These are phyloP conservation scores for Linnaemya vulpina DNA, from an alignment of 2,888 invertebrate species.

Conservation along the genomic window DNA sequence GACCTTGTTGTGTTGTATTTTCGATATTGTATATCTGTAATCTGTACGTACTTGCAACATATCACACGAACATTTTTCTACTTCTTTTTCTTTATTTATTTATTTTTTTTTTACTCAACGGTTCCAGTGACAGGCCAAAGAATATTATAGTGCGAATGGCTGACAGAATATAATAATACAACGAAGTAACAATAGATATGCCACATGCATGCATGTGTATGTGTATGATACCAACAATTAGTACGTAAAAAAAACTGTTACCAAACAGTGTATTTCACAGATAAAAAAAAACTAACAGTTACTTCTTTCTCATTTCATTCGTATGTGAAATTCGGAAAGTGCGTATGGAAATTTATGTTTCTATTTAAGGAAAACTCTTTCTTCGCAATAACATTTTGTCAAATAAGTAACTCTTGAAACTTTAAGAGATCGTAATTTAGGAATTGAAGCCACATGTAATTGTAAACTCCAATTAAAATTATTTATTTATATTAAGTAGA, in stretches of 20 bases:
- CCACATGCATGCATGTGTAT: neutral
- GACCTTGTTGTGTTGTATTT: conserved; percentile 82
- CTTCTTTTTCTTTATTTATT: conserved; percentile 28
- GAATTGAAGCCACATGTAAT: no score
- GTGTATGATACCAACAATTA: neutral
- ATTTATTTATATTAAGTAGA: no score
- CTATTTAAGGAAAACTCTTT: no score
- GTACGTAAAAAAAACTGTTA: neutral
- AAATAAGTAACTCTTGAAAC: no score
- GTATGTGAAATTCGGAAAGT: neutral
- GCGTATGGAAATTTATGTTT: neutral
- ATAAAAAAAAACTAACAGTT: neutral
- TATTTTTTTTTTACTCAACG: conserved; percentile 16
- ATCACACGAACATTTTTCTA: conserved; percentile 24
- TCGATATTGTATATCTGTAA: conserved; percentile 16
- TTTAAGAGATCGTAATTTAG: no score
- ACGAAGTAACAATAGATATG: conserved; percentile 7
- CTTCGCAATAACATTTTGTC: no score
- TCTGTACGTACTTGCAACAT: conserved; percentile 4
- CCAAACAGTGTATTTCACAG: conserved; percentile 1
- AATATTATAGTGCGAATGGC: conserved; percentile 43
- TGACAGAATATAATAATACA: conserved; percentile 37
- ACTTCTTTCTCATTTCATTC: neutral
- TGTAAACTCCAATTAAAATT: no score
- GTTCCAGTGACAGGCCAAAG: conserved; percentile 25